Evolutionary conservation across 2,113 vertebrate genomes (phyloP), one percentile per base, ranked within the genome.

Genomic region (Turdus rufiventris): DNA sequence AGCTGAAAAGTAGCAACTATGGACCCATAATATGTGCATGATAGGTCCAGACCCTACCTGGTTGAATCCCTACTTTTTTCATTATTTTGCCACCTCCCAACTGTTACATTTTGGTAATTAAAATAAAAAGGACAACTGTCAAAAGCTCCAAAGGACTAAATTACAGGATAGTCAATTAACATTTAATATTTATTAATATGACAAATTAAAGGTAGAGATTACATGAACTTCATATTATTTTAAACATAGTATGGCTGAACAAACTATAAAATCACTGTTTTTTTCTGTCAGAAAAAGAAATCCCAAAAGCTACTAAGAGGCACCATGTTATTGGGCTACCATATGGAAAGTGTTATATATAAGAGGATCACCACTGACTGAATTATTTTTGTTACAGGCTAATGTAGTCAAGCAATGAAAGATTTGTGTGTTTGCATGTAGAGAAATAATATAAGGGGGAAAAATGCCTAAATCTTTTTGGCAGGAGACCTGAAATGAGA

Each of bases 321-420:
- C 33, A 75, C 14, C 15, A 21, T 50, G 38, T 92, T 93, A 91
- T 65, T 93, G 47, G 23, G 42, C n/a, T 62, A 67, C 87, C 94
- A 95, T 94, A 85, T 88, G 94, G 92, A 82, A 97, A 94, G 42
- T 24, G 71, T 96, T 93, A 88, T 11, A 72, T 62, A 42, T 28
- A 50, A 76, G 38, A 90, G 38, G 61, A 86, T 76, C 31, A n/a
- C 71, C 63, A 85, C 45, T 72, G 54, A 83, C 47, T 76, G 65
- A 76, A 91, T 91, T 93, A 80, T 88, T 93, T 94, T 94, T 92
- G 28, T 95, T 93, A 90, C 38, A 91, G 87, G 68, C n/a, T 91
- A 77, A 93, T 73, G 74, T 34, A 93, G 85, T 88, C 63, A 51
- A 65, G 71, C 33, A 94, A 78, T 3, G 8, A 84, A 94, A 89